These are phyloP conservation scores for Microcebus jonahi DNA, from an alignment of 2,113 vertebrate species.

Conservation along the genomic window DNA sequence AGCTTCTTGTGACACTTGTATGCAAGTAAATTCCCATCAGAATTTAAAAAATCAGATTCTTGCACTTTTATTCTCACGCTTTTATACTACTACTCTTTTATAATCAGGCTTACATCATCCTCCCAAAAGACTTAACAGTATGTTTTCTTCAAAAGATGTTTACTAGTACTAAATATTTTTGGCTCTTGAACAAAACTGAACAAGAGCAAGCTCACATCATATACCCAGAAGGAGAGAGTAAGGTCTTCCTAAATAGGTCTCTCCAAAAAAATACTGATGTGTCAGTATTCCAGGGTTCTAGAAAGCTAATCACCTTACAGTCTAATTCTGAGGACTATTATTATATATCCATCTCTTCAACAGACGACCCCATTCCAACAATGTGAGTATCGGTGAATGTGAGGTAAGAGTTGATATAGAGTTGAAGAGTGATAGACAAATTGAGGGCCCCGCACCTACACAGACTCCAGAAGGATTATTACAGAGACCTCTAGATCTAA, in stretches of 20 bases:
- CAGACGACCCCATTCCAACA: not conserved
- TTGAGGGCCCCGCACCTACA: not conserved
- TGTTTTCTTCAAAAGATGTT: not conserved
- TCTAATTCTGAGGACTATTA: not conserved
- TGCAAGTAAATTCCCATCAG: not conserved
- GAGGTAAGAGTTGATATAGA: not conserved
- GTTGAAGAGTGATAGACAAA: not conserved
- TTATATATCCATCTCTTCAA: not conserved
- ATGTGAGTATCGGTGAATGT: not conserved
- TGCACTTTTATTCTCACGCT: not conserved
- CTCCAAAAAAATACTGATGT: not conserved
- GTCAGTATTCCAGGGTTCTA: not conserved
- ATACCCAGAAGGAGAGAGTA: not conserved
- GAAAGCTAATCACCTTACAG: not conserved
- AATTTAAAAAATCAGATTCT: slow-evolving; percentile 6
- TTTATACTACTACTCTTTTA: slow-evolving; percentile 27
- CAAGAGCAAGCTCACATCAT: not conserved
- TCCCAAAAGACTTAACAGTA: not conserved
- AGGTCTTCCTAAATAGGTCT: not conserved
- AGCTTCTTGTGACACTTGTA: not conserved
- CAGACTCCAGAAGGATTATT: not conserved
- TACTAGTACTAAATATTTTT: slow-evolving; percentile 11
- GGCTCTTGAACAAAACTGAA: slow-evolving; percentile 4
- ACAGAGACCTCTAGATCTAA: not conserved
- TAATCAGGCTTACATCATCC: not conserved